Percentiles rank a stretch among this genome's conserved stretches.
These are phyloP conservation scores for Spheniscus humboldti DNA, from an alignment of 2,797 vertebrate genomes.

Conservation along the genomic window DNA sequence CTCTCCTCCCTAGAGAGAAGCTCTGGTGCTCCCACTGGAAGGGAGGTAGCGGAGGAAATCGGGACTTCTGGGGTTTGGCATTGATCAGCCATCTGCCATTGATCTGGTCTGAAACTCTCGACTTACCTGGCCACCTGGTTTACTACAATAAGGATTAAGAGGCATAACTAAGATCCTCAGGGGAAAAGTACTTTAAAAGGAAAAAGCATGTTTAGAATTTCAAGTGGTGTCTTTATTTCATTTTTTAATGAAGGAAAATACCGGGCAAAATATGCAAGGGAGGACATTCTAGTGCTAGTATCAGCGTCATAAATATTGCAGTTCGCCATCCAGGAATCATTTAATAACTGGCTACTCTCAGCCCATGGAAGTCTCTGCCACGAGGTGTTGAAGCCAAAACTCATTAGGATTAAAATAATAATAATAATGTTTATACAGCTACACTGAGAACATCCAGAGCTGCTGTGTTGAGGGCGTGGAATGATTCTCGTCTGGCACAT, in stretches of 20 bases:
- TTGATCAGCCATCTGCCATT: neutral
- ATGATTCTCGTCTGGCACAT: neutral
- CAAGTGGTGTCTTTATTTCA: neutral
- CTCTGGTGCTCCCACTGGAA: neutral
- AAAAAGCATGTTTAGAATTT: neutral
- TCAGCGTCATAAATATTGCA: neutral
- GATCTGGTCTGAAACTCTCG: neutral
- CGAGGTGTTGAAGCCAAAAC: neutral
- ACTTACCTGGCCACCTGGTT: neutral
- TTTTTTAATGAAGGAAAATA: neutral
- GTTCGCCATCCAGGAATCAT: neutral
- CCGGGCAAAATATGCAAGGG: neutral
- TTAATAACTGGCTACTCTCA: neutral
- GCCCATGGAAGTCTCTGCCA: neutral
- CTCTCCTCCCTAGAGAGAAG: neutral
- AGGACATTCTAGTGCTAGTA: neutral
- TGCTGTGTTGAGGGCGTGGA: neutral
- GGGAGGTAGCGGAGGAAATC: fast-evolving
- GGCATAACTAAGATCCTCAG: neutral
- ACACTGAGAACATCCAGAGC: slow-evolving; percentile 15
- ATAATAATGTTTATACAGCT: slow-evolving; percentile 19
- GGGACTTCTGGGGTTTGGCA: neutral
- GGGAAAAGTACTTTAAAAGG: neutral
- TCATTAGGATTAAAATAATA: slow-evolving; percentile 37
- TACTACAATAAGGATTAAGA: neutral